Percentiles rank a stretch among this genome's conserved stretches.
phyloP scores from a whole-genome alignment of 2,113 vertebrate species.

The Cinclus mexicanus region DNA sequence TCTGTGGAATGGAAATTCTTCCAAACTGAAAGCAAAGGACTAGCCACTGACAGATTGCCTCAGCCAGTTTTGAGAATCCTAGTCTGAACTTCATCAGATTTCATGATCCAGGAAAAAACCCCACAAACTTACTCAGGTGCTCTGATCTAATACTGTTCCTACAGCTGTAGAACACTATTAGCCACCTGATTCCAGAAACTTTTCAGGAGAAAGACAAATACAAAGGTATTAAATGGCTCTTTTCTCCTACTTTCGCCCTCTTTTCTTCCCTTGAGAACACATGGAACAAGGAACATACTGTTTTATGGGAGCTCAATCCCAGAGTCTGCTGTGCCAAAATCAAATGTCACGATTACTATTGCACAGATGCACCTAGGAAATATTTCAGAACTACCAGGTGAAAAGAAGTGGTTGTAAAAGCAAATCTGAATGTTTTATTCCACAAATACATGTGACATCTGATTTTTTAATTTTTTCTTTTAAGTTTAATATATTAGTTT shows the following conservation, averaged over 20 bases:
- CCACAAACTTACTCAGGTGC: neutral
- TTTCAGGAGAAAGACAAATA: neutral
- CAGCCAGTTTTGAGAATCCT: neutral
- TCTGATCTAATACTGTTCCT: neutral
- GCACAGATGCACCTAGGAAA: neutral
- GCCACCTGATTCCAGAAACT: neutral
- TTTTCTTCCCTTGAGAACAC: neutral
- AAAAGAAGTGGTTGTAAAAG: neutral
- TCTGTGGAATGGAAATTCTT: neutral
- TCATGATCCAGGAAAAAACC: fast-evolving
- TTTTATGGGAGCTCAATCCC: neutral
- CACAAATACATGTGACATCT: neutral
- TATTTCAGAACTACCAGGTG: neutral
- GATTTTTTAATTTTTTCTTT: neutral
- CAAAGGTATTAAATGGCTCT: neutral
- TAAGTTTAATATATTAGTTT: neutral
- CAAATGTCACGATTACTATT: neutral
- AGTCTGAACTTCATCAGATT: neutral
- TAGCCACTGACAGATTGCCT: neutral
- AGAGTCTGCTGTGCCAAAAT: neutral
- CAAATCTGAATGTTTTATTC: neutral
- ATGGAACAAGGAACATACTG: neutral
- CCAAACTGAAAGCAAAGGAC: neutral
- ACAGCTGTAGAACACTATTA: neutral
- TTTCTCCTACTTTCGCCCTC: neutral